These are phyloP conservation scores for Megastigmus dorsalis DNA, from an alignment of 2,888 invertebrate genomes.

Conservation along the genomic window DNA sequence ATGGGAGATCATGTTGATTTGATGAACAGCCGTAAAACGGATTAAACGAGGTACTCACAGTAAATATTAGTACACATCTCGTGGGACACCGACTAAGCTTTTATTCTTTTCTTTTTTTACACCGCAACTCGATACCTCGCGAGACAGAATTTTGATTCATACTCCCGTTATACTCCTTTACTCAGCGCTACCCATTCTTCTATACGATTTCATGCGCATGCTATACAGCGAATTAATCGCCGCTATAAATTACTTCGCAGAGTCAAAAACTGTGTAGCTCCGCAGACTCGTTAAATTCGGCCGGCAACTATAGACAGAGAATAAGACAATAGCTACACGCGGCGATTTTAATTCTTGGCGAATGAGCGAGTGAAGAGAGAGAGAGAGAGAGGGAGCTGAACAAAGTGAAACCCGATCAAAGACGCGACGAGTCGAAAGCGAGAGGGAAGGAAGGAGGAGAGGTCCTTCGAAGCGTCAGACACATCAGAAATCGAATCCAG, in stretches of 20 bases:
- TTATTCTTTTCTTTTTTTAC: not conserved
- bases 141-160: too few species aligned
- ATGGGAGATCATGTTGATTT: not conserved
- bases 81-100: not conserved
- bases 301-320: too few species aligned
- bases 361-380: not conserved
- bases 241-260: too few species aligned
- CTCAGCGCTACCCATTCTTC: too few species aligned
- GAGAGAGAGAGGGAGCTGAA: constrained; percentile 13
- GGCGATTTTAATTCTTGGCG: too few species aligned
- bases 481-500: constrained; percentile 38
- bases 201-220: too few species aligned
- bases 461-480: not conserved
- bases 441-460: constrained; percentile 24
- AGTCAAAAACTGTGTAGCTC: too few species aligned
- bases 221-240: too few species aligned
- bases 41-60: constrained; percentile 14
- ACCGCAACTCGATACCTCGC: constrained; percentile 21
- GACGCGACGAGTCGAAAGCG: constrained; percentile 53
- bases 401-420: constrained; percentile 37
- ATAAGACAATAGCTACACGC: too few species aligned
- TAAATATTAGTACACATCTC: constrained; percentile 14
- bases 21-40: not conserved
- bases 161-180: too few species aligned
- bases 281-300: too few species aligned